Conservation (phyloP, 2,888 invertebrate species). For the Gnatocerus cornutus region DNA sequence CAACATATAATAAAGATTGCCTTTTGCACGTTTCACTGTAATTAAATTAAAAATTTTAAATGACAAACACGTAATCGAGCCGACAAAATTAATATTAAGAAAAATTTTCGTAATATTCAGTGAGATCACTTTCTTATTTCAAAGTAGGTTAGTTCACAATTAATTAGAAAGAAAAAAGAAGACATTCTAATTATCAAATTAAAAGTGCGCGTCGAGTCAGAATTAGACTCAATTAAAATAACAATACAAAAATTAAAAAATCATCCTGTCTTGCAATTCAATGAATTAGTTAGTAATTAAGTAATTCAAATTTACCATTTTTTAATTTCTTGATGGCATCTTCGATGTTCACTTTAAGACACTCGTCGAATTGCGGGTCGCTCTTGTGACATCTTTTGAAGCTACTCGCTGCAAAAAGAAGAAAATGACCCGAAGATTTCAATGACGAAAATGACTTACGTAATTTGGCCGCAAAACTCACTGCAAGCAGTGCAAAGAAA, state of each 20-base stretch:
- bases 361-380: slow-evolving; percentile 57
- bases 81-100: no score
- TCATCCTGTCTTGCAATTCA: no score
- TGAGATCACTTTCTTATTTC: neutral
- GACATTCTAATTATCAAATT: no score
- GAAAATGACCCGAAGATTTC: neutral
- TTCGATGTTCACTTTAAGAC: slow-evolving; percentile 59
- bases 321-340: slow-evolving; percentile 58
- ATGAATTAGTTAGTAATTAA: no score
- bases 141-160: no score
- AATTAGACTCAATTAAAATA: no score
- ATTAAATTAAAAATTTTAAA: neutral
- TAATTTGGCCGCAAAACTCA: slow-evolving; percentile 43
- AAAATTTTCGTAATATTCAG: neutral
- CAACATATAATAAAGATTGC: neutral
- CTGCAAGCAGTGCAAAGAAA: slow-evolving; percentile 34
- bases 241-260: no score
- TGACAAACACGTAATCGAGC: slow-evolving; percentile 1
- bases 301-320: slow-evolving; percentile 58
- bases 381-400: slow-evolving; percentile 60
- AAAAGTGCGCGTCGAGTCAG: neutral
- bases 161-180: no score
- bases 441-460: slow-evolving; percentile 35
- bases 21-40: neutral
- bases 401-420: slow-evolving; percentile 55